These are phyloP conservation scores for Crotalus viridis DNA, from an alignment of 2,113 vertebrate species.

Conservation along the genomic window DNA sequence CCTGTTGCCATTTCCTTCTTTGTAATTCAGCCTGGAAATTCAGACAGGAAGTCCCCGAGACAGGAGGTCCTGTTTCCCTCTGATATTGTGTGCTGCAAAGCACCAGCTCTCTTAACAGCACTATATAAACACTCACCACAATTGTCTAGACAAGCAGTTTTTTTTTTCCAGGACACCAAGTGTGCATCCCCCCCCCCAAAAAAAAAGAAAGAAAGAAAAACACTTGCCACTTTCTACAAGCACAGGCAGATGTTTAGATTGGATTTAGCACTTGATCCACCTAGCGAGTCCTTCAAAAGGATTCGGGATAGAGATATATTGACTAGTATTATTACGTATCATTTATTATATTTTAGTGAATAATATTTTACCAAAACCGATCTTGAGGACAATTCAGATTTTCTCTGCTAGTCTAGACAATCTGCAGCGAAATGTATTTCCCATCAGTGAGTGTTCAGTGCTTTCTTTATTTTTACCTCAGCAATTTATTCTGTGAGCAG, in stretches of 20 bases:
- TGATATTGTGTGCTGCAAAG: background rate
- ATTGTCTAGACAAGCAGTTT: background rate
- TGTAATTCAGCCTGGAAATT: background rate
- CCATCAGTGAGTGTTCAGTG: background rate
- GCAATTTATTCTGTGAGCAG: background rate
- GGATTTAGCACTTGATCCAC: background rate
- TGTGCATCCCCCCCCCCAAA: no score
- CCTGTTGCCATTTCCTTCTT: background rate
- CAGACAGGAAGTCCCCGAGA: background rate
- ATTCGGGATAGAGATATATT: background rate
- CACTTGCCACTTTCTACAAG: background rate
- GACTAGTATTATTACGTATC: background rate
- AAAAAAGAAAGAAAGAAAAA: background rate
- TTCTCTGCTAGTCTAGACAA: background rate
- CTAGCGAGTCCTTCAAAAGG: background rate
- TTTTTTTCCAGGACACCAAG: background rate
- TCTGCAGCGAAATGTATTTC: background rate
- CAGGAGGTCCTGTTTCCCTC: no score
- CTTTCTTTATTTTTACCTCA: background rate
- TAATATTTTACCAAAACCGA: background rate
- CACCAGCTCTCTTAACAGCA: background rate
- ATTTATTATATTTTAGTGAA: background rate
- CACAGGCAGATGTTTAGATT: background rate
- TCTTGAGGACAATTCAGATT: background rate
- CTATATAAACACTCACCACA: no score